Evolutionary conservation across 1,140 invertebrate species (phyloP), one percentile per base, ranked within the genome.

Genomic region (Pseudomyrmex gracilis): DNA sequence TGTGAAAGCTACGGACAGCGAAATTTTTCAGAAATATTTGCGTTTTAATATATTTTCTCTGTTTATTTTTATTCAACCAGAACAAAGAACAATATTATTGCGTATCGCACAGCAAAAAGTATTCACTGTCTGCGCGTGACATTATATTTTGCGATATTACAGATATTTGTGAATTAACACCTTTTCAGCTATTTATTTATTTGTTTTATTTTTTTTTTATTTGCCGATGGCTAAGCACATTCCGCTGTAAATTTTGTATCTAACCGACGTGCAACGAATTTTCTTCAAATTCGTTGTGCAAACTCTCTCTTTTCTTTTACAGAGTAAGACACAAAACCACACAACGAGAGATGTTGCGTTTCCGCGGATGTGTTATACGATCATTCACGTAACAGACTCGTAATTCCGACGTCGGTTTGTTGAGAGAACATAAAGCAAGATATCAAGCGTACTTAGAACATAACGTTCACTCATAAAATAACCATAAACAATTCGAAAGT

Each of bases 391-490:
- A 12, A 12, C 64, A 83, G 55, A 76, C 77, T 87, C 77, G 71
- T 86, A 86, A 87, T 71, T 13, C 53, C 17, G n/a, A 43, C 15
- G 73, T 12, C 51, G 17, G 73, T 60, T 66, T 68, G 61, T 49
- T 70, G 15, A 9, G 17, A 58, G 60, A 68, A 70, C 86, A 57
- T 87, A 84, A 87, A 87, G 43, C 58, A 70, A 45, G 24, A 34
- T 34, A 78, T 74, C 63, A 34, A 8, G 24, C 22, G 70, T 84
- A 84, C 87, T 87, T 87, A 87, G 87, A 87, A 74, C 63, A 78
- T 64, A 78, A 80, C 70, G 63, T 63, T 61, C 43, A 17, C 45
- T n/a, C 85, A 51, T 87, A 87, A 87, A 87, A 87, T 34, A 34
- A 34, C 34, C 5, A 34, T 34, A 34, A 34, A 34, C 34, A 34